phyloP scores from a whole-genome alignment of 2,113 vertebrate genomes.

The Poeciliopsis retropinna region DNA sequence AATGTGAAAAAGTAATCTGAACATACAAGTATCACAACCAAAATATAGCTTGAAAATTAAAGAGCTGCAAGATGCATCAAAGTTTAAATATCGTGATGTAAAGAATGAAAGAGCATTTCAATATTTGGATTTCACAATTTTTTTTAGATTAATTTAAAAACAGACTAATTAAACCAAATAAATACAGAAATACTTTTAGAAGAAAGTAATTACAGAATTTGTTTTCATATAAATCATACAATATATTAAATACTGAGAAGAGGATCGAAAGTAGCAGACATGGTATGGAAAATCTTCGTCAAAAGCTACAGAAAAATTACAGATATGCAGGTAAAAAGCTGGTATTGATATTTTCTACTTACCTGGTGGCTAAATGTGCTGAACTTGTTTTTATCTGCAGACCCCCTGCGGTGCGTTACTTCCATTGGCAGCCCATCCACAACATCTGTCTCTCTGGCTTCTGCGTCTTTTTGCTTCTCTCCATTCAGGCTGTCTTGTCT shows the following conservation, averaged over 20 bases:
- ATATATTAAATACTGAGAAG: too few species aligned
- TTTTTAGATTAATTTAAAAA: neutral
- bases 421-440: conserved; percentile 44
- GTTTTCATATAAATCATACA: too few species aligned
- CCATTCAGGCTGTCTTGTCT: conserved; percentile 30
- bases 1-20: too few species aligned
- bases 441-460: conserved; percentile 48
- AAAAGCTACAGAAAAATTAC: neutral
- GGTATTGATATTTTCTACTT: conserved; percentile 7
- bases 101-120: neutral
- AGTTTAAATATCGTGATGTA: neutral
- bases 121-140: neutral
- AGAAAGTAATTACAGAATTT: neutral
- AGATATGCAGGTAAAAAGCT: neutral
- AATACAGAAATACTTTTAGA: neutral
- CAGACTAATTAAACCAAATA: neutral
- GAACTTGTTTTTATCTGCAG: conserved; percentile 72
- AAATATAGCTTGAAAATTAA: too few species aligned
- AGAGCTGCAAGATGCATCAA: too few species aligned
- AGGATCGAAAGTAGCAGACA: too few species aligned
- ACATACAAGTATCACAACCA: too few species aligned
- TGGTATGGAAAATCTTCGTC: neutral
- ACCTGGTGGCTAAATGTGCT: conserved; percentile 69
- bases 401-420: conserved; percentile 56
- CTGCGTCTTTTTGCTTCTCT: conserved; percentile 52